These are phyloP conservation scores for Gerris lacustris DNA, from an alignment of 2,888 invertebrate genomes.

Conservation along the genomic window DNA sequence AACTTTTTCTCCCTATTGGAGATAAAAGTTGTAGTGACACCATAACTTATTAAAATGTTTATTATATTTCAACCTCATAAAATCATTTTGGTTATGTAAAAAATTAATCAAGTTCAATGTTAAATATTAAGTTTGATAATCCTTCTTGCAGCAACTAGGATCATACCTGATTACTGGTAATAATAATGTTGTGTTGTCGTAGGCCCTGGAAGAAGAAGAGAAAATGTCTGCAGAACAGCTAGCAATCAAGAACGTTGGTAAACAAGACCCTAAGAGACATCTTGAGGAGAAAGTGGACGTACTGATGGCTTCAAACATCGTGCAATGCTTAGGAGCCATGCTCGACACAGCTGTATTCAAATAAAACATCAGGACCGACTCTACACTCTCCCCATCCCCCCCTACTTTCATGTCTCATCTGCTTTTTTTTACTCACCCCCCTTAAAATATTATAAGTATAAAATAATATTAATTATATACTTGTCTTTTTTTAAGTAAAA, in stretches of 20 bases:
- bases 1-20: too few relatives aligned
- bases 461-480: too few relatives aligned
- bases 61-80: too few relatives aligned
- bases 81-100: too few relatives aligned
- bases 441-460: not conserved
- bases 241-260: constrained; percentile 98
- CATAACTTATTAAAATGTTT: too few relatives aligned
- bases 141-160: too few relatives aligned
- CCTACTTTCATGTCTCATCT: not conserved
- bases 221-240: constrained; percentile 98
- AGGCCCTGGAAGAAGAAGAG: constrained; percentile 95
- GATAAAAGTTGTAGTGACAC: too few relatives aligned
- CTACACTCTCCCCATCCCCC: not conserved
- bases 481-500: too few relatives aligned
- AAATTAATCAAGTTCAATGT: too few relatives aligned
- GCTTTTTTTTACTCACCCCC: not conserved
- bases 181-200: not conserved
- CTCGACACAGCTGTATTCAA: constrained; percentile 85
- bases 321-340: constrained; percentile 95
- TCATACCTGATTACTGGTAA: too few relatives aligned
- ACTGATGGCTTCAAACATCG: constrained; percentile 93
- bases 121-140: too few relatives aligned
- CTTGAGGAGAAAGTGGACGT: constrained; percentile 96
- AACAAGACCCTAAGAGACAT: constrained; percentile 97
- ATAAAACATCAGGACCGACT: constrained; percentile 38